Base-by-base conservation (phyloP, 2,888 invertebrate genomes). In the Drosophila kambysellisi region DNA sequence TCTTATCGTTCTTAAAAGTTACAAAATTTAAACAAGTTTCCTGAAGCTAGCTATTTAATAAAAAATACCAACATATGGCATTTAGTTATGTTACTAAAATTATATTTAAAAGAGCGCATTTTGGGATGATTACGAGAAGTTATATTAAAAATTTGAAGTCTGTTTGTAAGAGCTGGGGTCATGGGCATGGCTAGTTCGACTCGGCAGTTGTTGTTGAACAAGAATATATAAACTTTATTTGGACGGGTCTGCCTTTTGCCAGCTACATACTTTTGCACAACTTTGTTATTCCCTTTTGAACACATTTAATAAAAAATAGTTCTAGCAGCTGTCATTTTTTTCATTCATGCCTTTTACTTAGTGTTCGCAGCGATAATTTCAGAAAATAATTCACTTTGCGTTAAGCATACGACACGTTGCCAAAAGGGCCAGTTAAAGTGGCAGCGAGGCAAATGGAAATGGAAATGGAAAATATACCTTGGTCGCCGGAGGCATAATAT, bases 351-450 rank as follows among this genome's bases (percentile, higher is more conserved):
- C 33, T 32, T 54, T 51, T 43, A 25, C 52, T 30, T 43, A 33
- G 39, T n/a, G 29, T 37, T 56, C 4, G 15, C 29, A 20, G 39
- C 59, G 51, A 50, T 51, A 35, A 52, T 61, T 75, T 58, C 30
- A 39, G 62, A 73, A 69, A 68, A 69, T 71, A 75, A 75, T 73
- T 85, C 66, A 73, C 59, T 79, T 81, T 74, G 73, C 57, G 73
- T 81, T 79, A 70, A 74, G 87, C 65, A 81, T 80, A 83, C 82
- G 72, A 80, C 83, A 83, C 62, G 81, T 77, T 66, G 79, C 46
- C 61, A 74, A 62, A 66, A 69, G 64, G 59, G 54, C 60, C 50
- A 60, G 33, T 53, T 52, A 68, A 62, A 48, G 53, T 48, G 33
- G 67, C 35, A 53, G 20, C 39, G 32, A 43, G 15, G 60, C 41